These are phyloP conservation scores for Thymelicus lineola DNA, from an alignment of 2,888 invertebrate species.

Conservation along the genomic window DNA sequence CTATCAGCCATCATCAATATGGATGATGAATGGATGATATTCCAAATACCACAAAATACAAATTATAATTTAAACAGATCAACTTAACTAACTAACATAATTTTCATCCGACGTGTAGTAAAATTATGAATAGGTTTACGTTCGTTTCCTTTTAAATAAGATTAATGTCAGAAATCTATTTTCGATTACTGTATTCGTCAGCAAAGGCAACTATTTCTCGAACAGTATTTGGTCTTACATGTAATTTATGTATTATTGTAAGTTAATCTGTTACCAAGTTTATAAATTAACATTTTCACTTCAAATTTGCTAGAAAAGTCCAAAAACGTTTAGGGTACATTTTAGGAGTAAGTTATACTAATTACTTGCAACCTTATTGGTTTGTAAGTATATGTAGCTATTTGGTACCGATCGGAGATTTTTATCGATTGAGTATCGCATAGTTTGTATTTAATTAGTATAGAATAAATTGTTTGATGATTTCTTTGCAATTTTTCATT, in stretches of 20 bases:
- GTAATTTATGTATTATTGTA: constrained; percentile 9
- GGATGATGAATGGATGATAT: not conserved
- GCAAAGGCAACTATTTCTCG: not conserved
- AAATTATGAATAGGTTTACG: not conserved
- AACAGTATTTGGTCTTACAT: constrained; percentile 10
- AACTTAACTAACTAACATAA: not conserved
- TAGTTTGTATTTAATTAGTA: no score
- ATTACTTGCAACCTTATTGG: not conserved
- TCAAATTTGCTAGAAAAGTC: not conserved
- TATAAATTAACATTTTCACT: constrained; percentile 6
- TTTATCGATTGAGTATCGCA: not conserved
- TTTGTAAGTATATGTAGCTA: no score
- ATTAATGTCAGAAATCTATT: not conserved
- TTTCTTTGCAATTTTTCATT: no score
- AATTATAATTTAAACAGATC: not conserved
- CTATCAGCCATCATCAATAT: no score
- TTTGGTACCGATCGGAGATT: not conserved
- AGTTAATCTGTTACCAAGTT: constrained; percentile 14
- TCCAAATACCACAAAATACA: not conserved
- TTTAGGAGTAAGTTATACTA: constrained; percentile 4
- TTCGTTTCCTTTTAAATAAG: constrained; percentile 10
- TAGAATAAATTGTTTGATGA: no score
- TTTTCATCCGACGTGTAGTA: not conserved
- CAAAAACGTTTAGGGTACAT: not conserved
- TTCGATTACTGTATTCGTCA: constrained; percentile 1